A percentile compares a stretch with the other conserved stretches of the same genome.
Evolutionary conservation across 2,888 invertebrate species (phyloP).

Genomic region (Chrysopilus asiliformis): DNA sequence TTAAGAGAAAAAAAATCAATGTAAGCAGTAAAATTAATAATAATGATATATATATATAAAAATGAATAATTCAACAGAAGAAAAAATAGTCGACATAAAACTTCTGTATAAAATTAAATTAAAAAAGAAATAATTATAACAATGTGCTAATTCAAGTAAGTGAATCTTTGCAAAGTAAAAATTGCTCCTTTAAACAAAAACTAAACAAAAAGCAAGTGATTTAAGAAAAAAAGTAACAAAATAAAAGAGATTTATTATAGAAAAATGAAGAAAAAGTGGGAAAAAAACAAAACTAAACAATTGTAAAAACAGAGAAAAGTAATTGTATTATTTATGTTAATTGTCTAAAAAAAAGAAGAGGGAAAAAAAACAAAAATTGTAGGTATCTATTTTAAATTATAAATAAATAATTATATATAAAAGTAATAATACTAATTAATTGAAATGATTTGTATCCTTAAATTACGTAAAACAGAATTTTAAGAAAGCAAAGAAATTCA

Average conservation of each 20-base stretch:
- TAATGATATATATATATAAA: slow-evolving; percentile 8
- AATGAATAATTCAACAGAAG: slow-evolving; percentile 1
- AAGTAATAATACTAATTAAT: neutral
- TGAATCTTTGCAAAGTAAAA: slow-evolving; percentile 5
- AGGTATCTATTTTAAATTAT: no score
- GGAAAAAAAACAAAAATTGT: neutral
- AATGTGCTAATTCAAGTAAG: neutral
- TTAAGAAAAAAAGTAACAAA: no score
- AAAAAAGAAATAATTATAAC: slow-evolving; percentile 4
- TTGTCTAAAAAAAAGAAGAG: neutral
- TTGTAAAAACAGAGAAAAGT: neutral
- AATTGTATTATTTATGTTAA: neutral
- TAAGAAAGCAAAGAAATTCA: neutral
- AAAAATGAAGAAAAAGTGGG: no score
- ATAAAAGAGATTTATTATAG: no score
- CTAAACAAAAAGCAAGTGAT: no score
- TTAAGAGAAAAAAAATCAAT: no score
- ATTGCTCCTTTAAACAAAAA: no score
- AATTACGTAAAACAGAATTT: no score
- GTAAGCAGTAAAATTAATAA: no score
- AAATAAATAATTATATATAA: no score
- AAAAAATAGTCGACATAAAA: slow-evolving; percentile 7
- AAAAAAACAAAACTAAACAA: no score
- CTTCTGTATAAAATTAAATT: slow-evolving; percentile 9
- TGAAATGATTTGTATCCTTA: no score